Percentiles rank a stretch among this genome's conserved stretches.
Conservation (phyloP, 1,140 invertebrate species). For the Drosophila parvula region DNA sequence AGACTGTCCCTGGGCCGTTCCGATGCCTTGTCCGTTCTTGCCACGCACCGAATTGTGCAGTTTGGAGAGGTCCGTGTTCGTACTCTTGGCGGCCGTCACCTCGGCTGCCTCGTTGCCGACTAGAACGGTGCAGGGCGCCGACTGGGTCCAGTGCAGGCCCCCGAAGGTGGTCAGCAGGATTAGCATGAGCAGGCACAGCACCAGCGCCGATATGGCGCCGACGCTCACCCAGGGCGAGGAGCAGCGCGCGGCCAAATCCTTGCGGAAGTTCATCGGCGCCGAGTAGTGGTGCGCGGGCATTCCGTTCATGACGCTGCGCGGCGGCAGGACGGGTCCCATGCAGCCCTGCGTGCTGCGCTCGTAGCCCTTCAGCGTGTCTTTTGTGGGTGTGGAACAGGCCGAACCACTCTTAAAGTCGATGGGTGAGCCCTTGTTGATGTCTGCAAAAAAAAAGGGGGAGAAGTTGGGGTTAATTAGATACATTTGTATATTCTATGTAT, state of each 20-base stretch:
- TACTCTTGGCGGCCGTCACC: constrained; percentile 83
- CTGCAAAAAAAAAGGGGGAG: constrained; percentile 84
- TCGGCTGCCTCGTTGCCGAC: constrained; percentile 87
- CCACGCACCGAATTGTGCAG: constrained; percentile 85
- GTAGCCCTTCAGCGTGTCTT: constrained; percentile 87
- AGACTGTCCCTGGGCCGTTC: constrained; percentile 80
- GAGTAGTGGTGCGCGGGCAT: constrained; percentile 83
- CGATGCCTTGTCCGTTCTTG: constrained; percentile 86
- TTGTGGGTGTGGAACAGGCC: constrained; percentile 84
- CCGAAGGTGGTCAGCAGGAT: constrained; percentile 94
- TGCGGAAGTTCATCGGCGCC: constrained; percentile 90
- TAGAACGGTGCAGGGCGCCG: constrained; percentile 92
- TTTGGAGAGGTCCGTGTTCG: constrained; percentile 82
- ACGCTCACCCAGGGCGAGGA: constrained; percentile 96
- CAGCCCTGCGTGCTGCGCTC: constrained; percentile 85
- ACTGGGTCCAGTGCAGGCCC: constrained; percentile 91
- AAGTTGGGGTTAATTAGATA: not conserved
- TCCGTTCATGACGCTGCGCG: constrained; percentile 88
- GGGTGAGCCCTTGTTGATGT: constrained; percentile 94
- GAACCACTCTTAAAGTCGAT: constrained; percentile 91
- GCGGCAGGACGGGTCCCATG: constrained; percentile 88
- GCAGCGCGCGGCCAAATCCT: constrained; percentile 93
- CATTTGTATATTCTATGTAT: too few relatives aligned
- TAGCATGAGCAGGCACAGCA: constrained; percentile 91
- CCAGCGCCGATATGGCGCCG: constrained; percentile 91